These are phyloP conservation scores for Dynastes hyllus DNA, from an alignment of 2,888 invertebrate genomes.

Conservation along the genomic window DNA sequence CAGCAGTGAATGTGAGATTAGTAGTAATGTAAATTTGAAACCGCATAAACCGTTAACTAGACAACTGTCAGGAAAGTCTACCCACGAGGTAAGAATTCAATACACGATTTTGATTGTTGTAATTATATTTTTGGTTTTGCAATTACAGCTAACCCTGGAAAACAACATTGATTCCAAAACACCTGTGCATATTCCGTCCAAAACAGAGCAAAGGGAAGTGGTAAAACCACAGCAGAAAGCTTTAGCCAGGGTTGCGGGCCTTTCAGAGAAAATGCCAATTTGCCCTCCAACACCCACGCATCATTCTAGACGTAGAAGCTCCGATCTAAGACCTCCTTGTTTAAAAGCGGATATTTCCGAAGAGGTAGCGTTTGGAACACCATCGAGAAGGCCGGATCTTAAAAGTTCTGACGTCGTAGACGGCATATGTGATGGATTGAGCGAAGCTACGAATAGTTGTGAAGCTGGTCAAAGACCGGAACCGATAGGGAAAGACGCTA, in stretches of 20 bases:
- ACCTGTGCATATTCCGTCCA: slow-evolving; percentile 45
- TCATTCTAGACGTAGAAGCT: slow-evolving; percentile 79
- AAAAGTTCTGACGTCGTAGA: slow-evolving; percentile 18
- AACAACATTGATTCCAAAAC: slow-evolving; percentile 41
- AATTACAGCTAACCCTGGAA: slow-evolving; percentile 28
- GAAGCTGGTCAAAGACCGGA: slow-evolving; percentile 25
- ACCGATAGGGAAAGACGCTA: slow-evolving; percentile 65
- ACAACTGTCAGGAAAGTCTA: slow-evolving; percentile 72
- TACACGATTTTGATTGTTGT: slow-evolving; percentile 43
- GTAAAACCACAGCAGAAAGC: slow-evolving; percentile 53
- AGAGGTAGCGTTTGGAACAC: slow-evolving; percentile 23
- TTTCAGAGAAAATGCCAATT: slow-evolving; percentile 73
- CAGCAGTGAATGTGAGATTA: slow-evolving; percentile 47
- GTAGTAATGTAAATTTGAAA: slow-evolving; percentile 68
- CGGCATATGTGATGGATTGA: slow-evolving; percentile 10
- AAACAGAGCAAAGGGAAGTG: slow-evolving; percentile 42
- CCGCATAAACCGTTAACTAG: slow-evolving; percentile 82
- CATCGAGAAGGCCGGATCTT: slow-evolving; percentile 6
- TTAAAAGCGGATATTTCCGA: slow-evolving; percentile 72
- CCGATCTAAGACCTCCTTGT: slow-evolving; percentile 70
- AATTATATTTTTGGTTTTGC: slow-evolving; percentile 19
- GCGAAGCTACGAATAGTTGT: slow-evolving; percentile 28
- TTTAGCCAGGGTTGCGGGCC: slow-evolving; percentile 58
- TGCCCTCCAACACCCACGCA: slow-evolving; percentile 93
- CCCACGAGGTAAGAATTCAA: slow-evolving; percentile 45